A percentile compares a stretch with the other conserved stretches of the same genome.
Evolutionary conservation across 2,888 invertebrate genomes (phyloP).

Genomic region (Heliconius ismenius): DNA sequence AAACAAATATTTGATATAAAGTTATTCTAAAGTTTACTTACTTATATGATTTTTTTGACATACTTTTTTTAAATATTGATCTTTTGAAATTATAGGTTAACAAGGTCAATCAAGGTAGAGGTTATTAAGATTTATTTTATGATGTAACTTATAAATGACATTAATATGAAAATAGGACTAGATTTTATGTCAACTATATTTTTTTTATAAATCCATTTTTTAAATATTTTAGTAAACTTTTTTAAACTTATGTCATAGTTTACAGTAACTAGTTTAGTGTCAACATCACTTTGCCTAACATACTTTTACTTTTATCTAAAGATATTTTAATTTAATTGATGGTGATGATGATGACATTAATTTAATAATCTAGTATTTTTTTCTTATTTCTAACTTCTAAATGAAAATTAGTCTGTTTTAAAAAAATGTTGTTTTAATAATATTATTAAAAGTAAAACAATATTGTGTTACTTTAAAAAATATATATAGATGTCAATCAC

Average conservation of each 20-base stretch:
- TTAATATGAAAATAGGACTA: neutral
- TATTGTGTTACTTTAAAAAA: no score
- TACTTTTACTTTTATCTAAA: neutral
- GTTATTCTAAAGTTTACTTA: neutral
- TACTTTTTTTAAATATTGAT: constrained; percentile 5
- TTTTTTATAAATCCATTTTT: neutral
- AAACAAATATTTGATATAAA: neutral
- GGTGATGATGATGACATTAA: no score
- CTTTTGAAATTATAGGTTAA: constrained; percentile 3
- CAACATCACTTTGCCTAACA: neutral
- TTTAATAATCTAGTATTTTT: neutral
- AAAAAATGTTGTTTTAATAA: neutral
- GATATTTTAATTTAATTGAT: neutral
- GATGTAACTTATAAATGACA: constrained; percentile 3
- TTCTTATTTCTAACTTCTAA: neutral
- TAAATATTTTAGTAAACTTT: neutral
- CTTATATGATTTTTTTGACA: neutral
- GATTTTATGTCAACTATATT: neutral
- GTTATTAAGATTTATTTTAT: constrained; percentile 4
- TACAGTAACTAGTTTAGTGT: neutral
- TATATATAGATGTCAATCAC: neutral
- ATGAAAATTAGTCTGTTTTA: neutral
- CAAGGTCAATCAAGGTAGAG: constrained; percentile 15
- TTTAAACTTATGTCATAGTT: neutral
- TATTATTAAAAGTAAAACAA: no score